phyloP scores from a whole-genome alignment of 2,888 invertebrate species.

The Bursaphelenchus okinawaensis region DNA sequence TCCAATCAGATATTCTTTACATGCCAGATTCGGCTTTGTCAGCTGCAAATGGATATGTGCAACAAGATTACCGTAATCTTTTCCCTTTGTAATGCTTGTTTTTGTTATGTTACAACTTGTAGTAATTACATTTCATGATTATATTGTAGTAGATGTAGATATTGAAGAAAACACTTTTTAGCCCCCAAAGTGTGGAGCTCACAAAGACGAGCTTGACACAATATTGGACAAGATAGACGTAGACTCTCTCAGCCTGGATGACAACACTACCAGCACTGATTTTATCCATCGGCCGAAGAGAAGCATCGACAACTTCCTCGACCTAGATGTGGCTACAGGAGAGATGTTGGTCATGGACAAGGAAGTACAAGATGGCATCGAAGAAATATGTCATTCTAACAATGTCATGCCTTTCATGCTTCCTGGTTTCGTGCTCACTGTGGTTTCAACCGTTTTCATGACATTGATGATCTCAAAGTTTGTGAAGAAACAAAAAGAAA shows the following conservation, averaged over 20 bases:
- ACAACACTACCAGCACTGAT: not conserved
- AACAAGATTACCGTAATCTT: constrained; percentile 52
- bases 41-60: constrained; percentile 56
- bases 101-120: too few relatives aligned
- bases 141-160: too few relatives aligned
- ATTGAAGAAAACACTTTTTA: not conserved
- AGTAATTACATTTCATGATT: too few relatives aligned
- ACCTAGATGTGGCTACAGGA: constrained; percentile 49
- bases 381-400: not conserved
- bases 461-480: not conserved
- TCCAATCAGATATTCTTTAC: constrained; percentile 56
- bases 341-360: constrained; percentile 49
- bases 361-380: constrained; percentile 31
- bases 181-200: not conserved
- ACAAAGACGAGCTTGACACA: not conserved
- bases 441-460: not conserved
- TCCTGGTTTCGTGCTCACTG: not conserved
- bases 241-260: not conserved
- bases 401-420: not conserved
- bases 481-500: too few relatives aligned
- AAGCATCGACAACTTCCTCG: constrained; percentile 11
- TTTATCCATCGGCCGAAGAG: too few relatives aligned
- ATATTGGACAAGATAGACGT: not conserved
- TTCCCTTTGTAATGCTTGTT: too few relatives aligned
- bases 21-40: constrained; percentile 56